Base-by-base conservation (phyloP, 2,888 invertebrate genomes). In the Drosophila tanythrix region DNA sequence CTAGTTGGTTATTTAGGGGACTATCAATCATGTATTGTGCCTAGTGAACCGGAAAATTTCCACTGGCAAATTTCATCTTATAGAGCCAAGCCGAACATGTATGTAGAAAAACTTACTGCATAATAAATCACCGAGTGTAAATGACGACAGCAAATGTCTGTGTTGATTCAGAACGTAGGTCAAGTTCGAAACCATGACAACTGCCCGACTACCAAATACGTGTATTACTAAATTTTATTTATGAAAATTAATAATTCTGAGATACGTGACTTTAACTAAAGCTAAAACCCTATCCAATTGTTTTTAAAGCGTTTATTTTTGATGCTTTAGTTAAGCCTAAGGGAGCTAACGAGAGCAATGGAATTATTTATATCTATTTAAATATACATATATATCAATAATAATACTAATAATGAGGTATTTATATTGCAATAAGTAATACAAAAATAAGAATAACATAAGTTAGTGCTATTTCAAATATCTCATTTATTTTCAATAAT, bases 61-160 rank as follows among this genome's bases (percentile, higher is more conserved):
- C 60, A 69, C 36, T 60, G 58, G 68, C 43, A 66, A 70, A 63
- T 69, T 75, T 52, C 52, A 48, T 40, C 43, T 60, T 51, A 40
- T 21, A 51, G 52, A n/a, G 43, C 38, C 51, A 57, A 48, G 51
- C 66, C 57, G 35, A 71, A 50, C 60, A 62, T 58, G 62, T 36
- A 64, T 40, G n/a, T 13, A 13, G n/a, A 74, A 71, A 82, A 89
- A 83, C 69, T 70, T 82, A 65, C 64, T 70, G 75, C 75, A 82
- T 85, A 89, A 86, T 89, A 89, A 86, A 86, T 86, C 86, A 86
- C 68, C 70, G 25, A 62, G 66, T 67, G 78, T 68, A 85, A 74
- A 75, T 78, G 89, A 81, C 74, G 79, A 69, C 74, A 61, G 66
- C 68, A 63, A 61, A 68, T 66, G 71, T 72, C 70, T 71, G 82